phyloP scores from a whole-genome alignment of 1,140 invertebrate genomes.

The Aphelinus certus region DNA sequence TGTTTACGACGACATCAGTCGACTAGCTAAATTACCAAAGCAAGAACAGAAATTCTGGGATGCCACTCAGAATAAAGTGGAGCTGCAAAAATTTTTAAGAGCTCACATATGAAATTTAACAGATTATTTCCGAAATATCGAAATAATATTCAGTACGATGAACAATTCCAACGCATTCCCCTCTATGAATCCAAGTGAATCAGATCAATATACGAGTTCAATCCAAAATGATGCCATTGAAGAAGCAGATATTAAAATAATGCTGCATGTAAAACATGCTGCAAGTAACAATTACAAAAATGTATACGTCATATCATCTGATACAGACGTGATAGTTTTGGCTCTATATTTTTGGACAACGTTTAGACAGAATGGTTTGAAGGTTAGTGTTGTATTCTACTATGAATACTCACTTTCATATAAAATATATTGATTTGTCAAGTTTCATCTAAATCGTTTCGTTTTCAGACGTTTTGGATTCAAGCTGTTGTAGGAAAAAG shows the following conservation, averaged over 20 bases:
- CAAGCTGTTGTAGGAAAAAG: neutral
- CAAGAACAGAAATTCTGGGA: constrained; percentile 8
- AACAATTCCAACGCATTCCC: neutral
- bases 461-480: neutral
- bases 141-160: neutral
- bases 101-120: neutral
- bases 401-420: too few species aligned
- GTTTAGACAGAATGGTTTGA: too few species aligned
- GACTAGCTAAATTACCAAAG: neutral
- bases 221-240: neutral
- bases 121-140: neutral
- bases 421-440: too few species aligned
- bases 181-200: too few species aligned
- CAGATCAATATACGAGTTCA: too few species aligned
- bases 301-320: neutral
- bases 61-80: neutral
- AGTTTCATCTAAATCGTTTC: neutral
- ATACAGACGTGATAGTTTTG: too few species aligned
- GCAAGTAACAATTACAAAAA: neutral
- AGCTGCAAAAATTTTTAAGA: neutral
- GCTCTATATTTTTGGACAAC: too few species aligned
- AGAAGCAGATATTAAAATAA: constrained; percentile 13
- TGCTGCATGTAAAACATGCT: neutral
- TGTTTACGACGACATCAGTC: neutral
- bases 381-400: too few species aligned